phyloP scores from a whole-genome alignment of 1,140 invertebrate genomes.

The Formica selysi region DNA sequence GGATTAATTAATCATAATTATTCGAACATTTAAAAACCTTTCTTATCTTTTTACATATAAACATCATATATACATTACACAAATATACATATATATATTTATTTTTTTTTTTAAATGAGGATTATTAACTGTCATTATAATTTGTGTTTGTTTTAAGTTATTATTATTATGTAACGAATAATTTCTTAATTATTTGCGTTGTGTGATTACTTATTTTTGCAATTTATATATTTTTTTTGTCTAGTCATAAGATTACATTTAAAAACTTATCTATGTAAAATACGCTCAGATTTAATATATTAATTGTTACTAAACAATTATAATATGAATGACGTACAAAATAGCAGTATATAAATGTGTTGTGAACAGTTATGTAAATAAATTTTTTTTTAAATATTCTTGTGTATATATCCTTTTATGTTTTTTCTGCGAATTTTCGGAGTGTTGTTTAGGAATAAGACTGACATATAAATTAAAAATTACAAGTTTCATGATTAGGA shows the following conservation, averaged over 20 bases:
- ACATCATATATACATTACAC: too few species aligned
- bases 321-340: constrained; percentile 1
- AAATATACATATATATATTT: too few species aligned
- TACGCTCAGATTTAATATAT: constrained; percentile 9
- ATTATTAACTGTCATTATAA: neutral
- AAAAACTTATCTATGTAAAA: neutral
- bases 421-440: neutral
- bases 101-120: neutral
- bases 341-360: constrained; percentile 12
- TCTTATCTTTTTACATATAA: too few species aligned
- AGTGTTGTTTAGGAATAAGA: neutral
- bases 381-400: constrained; percentile 13
- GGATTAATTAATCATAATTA: neutral
- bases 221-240: constrained; percentile 33
- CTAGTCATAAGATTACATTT: neutral
- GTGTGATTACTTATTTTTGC: constrained; percentile 3
- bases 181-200: constrained; percentile 19
- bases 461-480: neutral
- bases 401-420: neutral
- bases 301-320: constrained; percentile 26
- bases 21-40: neutral
- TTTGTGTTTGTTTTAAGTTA: neutral
- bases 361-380: constrained; percentile 28
- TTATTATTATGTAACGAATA: neutral
- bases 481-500: neutral